Conservation (phyloP, 2,888 invertebrate species). For the Ernsta delagoae region DNA sequence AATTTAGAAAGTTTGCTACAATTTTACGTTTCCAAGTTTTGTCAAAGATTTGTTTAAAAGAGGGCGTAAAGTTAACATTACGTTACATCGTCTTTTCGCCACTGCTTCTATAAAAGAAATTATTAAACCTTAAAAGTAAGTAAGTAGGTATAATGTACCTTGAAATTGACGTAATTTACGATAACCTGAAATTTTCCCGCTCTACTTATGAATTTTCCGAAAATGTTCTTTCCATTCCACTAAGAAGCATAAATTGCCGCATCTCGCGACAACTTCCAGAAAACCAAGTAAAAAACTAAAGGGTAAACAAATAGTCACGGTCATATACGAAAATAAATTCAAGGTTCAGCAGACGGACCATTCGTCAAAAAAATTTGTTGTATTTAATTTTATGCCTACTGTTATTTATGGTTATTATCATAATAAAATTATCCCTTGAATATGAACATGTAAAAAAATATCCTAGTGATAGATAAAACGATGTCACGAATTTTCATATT, state of each 20-base stretch:
- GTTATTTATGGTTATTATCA: slow-evolving; percentile 22
- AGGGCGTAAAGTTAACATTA: background rate
- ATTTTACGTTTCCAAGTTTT: background rate
- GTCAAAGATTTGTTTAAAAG: background rate
- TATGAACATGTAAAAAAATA: background rate
- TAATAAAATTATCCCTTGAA: background rate
- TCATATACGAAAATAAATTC: slow-evolving; percentile 47
- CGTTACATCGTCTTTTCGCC: background rate
- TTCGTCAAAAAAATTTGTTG: slow-evolving; percentile 41
- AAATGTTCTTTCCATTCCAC: too few species aligned
- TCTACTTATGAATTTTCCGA: too few species aligned
- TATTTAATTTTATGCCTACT: slow-evolving; percentile 2
- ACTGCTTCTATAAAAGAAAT: background rate
- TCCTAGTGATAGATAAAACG: background rate
- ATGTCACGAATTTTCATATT: background rate
- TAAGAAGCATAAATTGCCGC: slow-evolving; percentile 16
- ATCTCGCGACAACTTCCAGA: slow-evolving; percentile 30
- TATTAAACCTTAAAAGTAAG: too few species aligned
- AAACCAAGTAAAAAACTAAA: slow-evolving; percentile 20
- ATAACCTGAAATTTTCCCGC: too few species aligned
- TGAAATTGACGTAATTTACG: too few species aligned
- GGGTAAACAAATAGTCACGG: slow-evolving; percentile 38
- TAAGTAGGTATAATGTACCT: too few species aligned
- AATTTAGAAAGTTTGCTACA: background rate
- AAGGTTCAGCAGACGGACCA: slow-evolving; percentile 41